Percentiles rank a stretch among this genome's conserved stretches.
Conservation (phyloP, 2,797 vertebrate genomes). For the Passerculus sandwichensis region DNA sequence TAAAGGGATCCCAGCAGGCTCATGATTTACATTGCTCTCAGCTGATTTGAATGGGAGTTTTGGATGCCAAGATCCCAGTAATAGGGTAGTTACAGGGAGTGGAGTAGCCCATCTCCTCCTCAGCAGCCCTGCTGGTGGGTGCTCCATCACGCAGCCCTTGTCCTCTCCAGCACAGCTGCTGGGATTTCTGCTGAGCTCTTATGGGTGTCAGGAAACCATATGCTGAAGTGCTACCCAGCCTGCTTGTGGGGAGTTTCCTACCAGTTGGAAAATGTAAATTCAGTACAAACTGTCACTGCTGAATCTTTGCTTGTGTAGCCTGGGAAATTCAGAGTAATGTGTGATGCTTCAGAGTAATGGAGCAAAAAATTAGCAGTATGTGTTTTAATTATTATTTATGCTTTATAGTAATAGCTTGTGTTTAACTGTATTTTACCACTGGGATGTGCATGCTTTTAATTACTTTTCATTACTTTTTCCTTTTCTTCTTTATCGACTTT, state of each 20-base stretch:
- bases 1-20: not conserved
- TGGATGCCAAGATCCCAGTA: not conserved
- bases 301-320: not conserved
- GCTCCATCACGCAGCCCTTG: not conserved
- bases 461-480: not conserved
- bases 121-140: not conserved
- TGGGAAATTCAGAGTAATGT: constrained; percentile 22
- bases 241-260: not conserved
- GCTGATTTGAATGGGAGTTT: not conserved
- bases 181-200: constrained; percentile 16
- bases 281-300: not conserved
- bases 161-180: constrained; percentile 31
- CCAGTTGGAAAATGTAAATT: not conserved
- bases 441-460: not conserved
- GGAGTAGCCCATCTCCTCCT: not conserved
- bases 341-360: constrained; percentile 60
- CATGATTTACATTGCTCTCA: not conserved
- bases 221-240: constrained; percentile 12
- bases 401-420: constrained; percentile 22
- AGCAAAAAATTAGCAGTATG: constrained; percentile 68
- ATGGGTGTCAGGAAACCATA: constrained; percentile 1
- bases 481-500: not conserved
- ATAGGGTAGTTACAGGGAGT: not conserved
- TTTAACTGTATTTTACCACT: constrained; percentile 34
- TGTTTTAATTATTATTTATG: constrained; percentile 75